Conservation (phyloP, 2,888 invertebrate genomes). For the Lamellibrachia satsuma region DNA sequence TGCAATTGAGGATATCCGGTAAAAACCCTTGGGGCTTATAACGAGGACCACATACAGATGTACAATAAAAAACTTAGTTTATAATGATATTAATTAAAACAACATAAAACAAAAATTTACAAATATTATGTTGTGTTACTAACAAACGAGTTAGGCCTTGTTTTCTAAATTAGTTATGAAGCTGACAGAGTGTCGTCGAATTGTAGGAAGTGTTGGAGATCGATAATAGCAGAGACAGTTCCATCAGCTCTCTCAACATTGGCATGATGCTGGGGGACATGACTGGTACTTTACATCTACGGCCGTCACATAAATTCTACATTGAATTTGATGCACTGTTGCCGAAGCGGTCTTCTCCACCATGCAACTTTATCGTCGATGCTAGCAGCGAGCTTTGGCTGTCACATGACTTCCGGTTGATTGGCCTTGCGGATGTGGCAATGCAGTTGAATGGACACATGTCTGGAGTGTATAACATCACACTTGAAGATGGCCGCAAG, state of each 20-base stretch:
- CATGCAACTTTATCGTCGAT: conserved; percentile 48
- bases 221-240: conserved; percentile 21
- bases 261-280: conserved; percentile 47
- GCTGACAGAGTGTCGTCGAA: not conserved
- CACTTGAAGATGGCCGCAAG: conserved; percentile 43
- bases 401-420: conserved; percentile 46
- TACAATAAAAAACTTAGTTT: too few species aligned
- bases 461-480: conserved; percentile 49
- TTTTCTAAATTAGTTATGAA: not conserved
- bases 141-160: too few species aligned
- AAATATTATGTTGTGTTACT: too few species aligned
- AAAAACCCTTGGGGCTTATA: too few species aligned
- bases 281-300: conserved; percentile 45
- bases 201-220: conserved; percentile 48
- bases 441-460: conserved; percentile 46
- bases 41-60: too few species aligned
- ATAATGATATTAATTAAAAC: too few species aligned
- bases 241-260: conserved; percentile 42
- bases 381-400: conserved; percentile 44
- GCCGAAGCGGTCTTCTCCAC: conserved; percentile 45
- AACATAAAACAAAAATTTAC: too few species aligned
- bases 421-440: conserved; percentile 43
- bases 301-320: conserved; percentile 42
- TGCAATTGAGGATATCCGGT: too few species aligned
- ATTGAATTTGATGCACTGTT: conserved; percentile 44